Evolutionary conservation across 1,140 invertebrate genomes (phyloP), one percentile per base, ranked within the genome.

Genomic region (Sitophilus oryzae): DNA sequence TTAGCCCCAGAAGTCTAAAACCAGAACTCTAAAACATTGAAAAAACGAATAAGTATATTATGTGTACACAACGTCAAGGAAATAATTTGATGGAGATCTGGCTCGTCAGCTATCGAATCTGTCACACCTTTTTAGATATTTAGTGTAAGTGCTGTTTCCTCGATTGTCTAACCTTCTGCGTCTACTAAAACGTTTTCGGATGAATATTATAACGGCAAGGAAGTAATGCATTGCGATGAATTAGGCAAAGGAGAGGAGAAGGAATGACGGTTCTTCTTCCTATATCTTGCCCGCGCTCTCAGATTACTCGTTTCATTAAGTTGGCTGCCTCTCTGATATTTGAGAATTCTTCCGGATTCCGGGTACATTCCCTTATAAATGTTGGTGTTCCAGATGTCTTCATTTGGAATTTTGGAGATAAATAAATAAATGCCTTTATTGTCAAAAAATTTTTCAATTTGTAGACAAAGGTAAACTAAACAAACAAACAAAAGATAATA

Each of bases 301-400:
- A 66, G 66, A 70, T 70, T 68, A 70, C 68, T 65, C 68, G 68
- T 70, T 70, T 70, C 68, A 70, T 70, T 70, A 70, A 68, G 66
- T 68, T 70, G 68, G 68, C 66, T 70, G 68, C 68, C 68, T 66
- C 65, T 66, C 64, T 67, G 66, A 65, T 65, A 66, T 65, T 65
- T 62, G 30, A 44, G 60, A 65, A 60, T 66, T 62, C 64, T 66
- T 66, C 65, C 64, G 65, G 61, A 52, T 46, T 40, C 46, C 49
- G 47, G 37, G 60, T 64, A 66, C 63, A 61, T 62, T 62, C 64
- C 63, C 64, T 68, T 66, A 67, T 56, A 59, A 60, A 60, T n/a
- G n/a, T 66, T 59, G 61, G 61, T 46, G 45, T 47, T 35, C 9
- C 57, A 56, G 58, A 66, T 68, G 65, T 68, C 65, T 68, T 68